Conservation (phyloP, 2,797 vertebrate species). For the Falco berigora region DNA sequence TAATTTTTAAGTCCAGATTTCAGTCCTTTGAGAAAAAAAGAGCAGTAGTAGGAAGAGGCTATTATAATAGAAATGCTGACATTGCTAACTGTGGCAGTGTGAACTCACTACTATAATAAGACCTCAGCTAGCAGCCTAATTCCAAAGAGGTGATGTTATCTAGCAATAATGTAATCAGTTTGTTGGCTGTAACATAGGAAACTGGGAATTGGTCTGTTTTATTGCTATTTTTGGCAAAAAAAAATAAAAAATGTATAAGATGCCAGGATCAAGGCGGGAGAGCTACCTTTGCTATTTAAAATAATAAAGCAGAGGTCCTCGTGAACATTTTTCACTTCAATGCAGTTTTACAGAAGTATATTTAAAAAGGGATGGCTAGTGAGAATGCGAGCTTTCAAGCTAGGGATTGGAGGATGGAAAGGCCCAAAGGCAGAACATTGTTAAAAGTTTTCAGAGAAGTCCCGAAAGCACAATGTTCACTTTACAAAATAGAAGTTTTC, state of each 20-base stretch:
- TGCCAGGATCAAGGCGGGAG: neutral
- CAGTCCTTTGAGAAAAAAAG: conserved; percentile 20
- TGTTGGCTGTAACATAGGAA: conserved; percentile 23
- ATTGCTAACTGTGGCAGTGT: neutral
- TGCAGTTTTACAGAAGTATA: conserved; percentile 18
- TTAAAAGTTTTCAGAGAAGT: conserved; percentile 40
- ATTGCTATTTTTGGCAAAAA: conserved; percentile 18
- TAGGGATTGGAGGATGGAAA: conserved; percentile 28
- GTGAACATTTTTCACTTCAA: conserved; percentile 14
- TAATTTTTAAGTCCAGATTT: conserved; percentile 63
- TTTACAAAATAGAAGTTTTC: conserved; percentile 41
- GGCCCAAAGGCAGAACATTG: conserved; percentile 47
- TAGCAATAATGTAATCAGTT: conserved; percentile 55
- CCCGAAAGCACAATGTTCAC: conserved; percentile 23
- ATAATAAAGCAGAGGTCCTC: neutral
- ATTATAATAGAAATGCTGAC: conserved; percentile 60
- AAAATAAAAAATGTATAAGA: neutral
- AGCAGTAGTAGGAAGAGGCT: neutral
- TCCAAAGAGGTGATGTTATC: conserved; percentile 62
- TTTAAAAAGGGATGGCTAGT: conserved; percentile 33
- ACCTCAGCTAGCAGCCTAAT: conserved; percentile 20
- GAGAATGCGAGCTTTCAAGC: conserved; percentile 19
- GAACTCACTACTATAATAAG: conserved; percentile 39
- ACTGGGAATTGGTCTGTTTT: neutral
- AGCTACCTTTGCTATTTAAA: conserved; percentile 21